A percentile compares a stretch with the other conserved stretches of the same genome.
Evolutionary conservation across 2,888 invertebrate genomes (phyloP).

Genomic region (Eupithecia centaureata): DNA sequence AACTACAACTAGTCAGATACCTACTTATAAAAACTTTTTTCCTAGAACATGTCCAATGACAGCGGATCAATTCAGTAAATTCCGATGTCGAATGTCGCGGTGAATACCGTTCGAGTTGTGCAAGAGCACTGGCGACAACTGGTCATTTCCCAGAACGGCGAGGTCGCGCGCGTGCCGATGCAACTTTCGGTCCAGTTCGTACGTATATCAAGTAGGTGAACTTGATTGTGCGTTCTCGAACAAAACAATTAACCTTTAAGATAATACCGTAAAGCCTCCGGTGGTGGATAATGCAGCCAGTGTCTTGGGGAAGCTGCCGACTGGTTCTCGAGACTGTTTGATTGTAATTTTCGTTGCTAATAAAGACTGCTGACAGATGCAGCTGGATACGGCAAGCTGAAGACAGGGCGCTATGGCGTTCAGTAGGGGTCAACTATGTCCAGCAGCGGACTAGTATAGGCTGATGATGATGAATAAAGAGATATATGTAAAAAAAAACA

Average conservation of each 20-base stretch:
- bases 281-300: too few species aligned
- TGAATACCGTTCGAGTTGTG: constrained; percentile 32
- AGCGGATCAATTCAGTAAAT: constrained; percentile 11
- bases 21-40: neutral
- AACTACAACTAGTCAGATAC: neutral
- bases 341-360: too few species aligned
- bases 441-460: too few species aligned
- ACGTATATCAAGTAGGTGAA: neutral
- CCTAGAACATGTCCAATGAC: constrained; percentile 15
- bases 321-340: too few species aligned
- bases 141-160: constrained; percentile 45
- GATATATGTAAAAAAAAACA: too few species aligned
- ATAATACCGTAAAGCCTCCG: neutral
- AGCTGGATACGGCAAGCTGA: too few species aligned
- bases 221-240: constrained; percentile 6
- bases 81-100: constrained; percentile 32
- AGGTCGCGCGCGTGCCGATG: constrained; percentile 38
- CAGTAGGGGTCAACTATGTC: too few species aligned
- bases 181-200: constrained; percentile 37
- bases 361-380: too few species aligned
- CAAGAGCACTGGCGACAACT: constrained; percentile 31
- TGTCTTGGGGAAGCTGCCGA: too few species aligned
- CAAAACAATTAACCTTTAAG: constrained; percentile 9
- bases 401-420: too few species aligned
- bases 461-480: too few species aligned